Evolutionary conservation across 2,797 vertebrate genomes (phyloP).

Genomic region (Spea hammondii): DNA sequence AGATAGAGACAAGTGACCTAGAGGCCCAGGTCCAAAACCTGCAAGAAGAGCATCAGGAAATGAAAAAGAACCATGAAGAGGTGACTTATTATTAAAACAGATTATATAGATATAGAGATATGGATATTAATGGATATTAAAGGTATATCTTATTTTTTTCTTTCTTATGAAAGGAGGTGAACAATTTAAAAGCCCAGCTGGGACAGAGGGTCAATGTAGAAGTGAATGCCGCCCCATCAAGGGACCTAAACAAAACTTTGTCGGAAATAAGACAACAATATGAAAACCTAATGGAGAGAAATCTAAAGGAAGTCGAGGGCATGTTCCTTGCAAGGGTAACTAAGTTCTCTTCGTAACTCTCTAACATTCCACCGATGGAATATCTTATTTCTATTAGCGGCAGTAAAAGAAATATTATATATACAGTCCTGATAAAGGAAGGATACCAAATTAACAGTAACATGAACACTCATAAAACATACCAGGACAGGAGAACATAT

Average conservation of each 20-base stretch:
- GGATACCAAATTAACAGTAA: no score
- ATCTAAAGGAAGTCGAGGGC: conserved; percentile 56
- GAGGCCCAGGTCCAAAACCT: conserved; percentile 59
- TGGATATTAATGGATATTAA: background rate
- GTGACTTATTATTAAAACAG: conserved; percentile 70
- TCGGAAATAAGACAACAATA: conserved; percentile 58
- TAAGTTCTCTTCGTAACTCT: background rate
- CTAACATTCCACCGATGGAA: no score
- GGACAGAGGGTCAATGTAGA: conserved; percentile 58
- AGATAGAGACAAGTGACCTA: conserved; percentile 59
- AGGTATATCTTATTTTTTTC: no score
- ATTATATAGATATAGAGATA: background rate
- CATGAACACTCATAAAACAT: no score
- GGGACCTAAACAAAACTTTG: conserved; percentile 55
- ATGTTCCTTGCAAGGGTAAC: conserved; percentile 60
- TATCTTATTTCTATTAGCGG: no score
- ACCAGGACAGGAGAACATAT: no score
- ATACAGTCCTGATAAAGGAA: no score
- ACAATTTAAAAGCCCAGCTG: conserved; percentile 28
- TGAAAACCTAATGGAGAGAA: conserved; percentile 58
- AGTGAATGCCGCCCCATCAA: conserved; percentile 52
- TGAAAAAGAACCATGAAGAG: conserved; percentile 69
- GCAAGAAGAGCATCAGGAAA: conserved; percentile 61
- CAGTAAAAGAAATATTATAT: no score
- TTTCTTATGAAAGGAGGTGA: conserved; percentile 18